These are phyloP conservation scores for Limnothrissa miodon DNA, from an alignment of 2,113 vertebrate species.

Conservation along the genomic window DNA sequence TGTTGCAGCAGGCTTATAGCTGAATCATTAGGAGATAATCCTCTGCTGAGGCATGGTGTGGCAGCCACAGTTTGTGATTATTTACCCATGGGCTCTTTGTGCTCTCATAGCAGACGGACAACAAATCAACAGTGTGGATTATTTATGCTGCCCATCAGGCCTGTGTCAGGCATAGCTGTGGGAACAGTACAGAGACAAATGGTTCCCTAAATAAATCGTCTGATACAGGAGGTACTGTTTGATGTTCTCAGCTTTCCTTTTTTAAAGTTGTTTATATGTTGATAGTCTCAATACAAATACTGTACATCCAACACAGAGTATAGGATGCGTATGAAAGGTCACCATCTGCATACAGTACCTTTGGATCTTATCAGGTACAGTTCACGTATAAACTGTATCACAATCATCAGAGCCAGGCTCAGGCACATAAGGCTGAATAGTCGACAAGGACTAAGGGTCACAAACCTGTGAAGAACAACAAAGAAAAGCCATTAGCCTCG, in stretches of 20 bases:
- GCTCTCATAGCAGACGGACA: background rate
- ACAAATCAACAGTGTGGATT: background rate
- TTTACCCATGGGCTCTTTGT: background rate
- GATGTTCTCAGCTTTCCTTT: background rate
- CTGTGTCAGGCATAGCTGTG: background rate
- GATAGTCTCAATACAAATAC: background rate
- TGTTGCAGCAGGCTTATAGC: slow-evolving; percentile 1
- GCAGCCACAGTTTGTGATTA: slow-evolving; percentile 6
- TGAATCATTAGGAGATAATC: slow-evolving; percentile 2
- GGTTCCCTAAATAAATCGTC: background rate
- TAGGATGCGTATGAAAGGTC: too few species aligned
- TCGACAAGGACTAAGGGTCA: slow-evolving; percentile 79
- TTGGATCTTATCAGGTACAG: slow-evolving; percentile 70
- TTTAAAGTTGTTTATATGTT: background rate
- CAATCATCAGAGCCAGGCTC: slow-evolving; percentile 71
- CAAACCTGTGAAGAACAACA: slow-evolving; percentile 72
- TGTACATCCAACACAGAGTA: background rate
- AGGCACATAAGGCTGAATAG: slow-evolving; percentile 78
- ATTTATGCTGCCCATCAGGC: background rate
- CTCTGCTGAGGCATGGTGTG: background rate
- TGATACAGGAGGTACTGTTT: background rate
- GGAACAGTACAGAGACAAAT: background rate
- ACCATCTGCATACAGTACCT: slow-evolving; percentile 67
- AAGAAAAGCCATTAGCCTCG: background rate
- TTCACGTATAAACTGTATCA: slow-evolving; percentile 76